These are phyloP conservation scores for Geotria australis DNA, from an alignment of 2,797 vertebrate genomes.

Conservation along the genomic window DNA sequence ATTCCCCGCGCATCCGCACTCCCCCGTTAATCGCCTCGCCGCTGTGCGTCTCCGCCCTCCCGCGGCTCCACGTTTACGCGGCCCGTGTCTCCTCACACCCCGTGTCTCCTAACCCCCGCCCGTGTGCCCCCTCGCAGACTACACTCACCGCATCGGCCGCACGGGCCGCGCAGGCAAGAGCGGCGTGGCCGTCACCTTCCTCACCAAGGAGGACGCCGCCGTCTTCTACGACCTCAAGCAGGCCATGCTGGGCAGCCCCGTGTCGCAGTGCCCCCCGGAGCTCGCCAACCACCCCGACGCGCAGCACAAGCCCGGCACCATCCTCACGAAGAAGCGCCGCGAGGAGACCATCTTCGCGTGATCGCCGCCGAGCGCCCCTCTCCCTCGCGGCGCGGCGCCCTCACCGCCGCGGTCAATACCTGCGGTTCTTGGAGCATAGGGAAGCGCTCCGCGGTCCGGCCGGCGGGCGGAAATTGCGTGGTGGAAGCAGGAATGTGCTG, in stretches of 20 bases:
- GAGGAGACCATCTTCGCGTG: constrained; percentile 92
- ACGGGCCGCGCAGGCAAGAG: constrained; percentile 89
- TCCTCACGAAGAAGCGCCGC: constrained; percentile 89
- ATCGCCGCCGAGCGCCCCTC: too few relatives aligned
- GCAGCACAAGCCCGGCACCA: constrained; percentile 89
- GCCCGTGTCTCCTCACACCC: too few relatives aligned
- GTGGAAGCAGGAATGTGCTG: too few relatives aligned
- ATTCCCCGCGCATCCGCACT: neutral
- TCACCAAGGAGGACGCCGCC: constrained; percentile 71
- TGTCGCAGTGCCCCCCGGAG: constrained; percentile 79
- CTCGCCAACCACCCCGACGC: constrained; percentile 83
- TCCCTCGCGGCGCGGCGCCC: too few relatives aligned
- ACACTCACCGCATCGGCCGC: constrained; percentile 89
- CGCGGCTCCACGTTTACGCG: too few relatives aligned
- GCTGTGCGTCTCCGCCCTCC: neutral
- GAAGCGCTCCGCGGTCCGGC: too few relatives aligned
- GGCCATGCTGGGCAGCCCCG: constrained; percentile 83
- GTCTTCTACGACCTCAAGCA: constrained; percentile 97
- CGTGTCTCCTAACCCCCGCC: too few relatives aligned
- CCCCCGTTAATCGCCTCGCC: neutral
- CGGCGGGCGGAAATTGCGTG: too few relatives aligned
- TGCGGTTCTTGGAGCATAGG: too few relatives aligned
- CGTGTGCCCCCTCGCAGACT: constrained; percentile 19
- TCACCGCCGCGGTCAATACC: too few relatives aligned
- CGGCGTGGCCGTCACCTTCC: constrained; percentile 76